Conservation (phyloP, 2,888 invertebrate genomes). For the Geotrupes spiniger region DNA sequence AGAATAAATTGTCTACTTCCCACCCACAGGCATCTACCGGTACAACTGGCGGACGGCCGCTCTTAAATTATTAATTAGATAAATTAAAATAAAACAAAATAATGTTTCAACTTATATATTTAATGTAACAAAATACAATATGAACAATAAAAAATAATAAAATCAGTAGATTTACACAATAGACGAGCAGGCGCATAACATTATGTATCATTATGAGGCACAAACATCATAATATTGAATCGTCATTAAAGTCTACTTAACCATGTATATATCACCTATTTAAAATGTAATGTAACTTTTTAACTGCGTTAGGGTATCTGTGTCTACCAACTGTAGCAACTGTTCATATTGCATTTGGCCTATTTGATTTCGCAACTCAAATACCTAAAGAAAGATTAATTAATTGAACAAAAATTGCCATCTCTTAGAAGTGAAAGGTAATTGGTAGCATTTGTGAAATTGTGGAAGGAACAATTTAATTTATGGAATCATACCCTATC, state of each 20-base stretch:
- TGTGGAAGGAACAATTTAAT: too few species aligned
- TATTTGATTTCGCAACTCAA: conserved; percentile 68
- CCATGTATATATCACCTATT: conserved; percentile 21
- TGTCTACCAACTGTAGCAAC: conserved; percentile 69
- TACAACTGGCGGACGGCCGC: too few species aligned
- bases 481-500: too few species aligned
- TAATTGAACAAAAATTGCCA: too few species aligned
- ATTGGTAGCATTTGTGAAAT: too few species aligned
- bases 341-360: conserved; percentile 74
- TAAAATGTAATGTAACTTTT: conserved; percentile 58
- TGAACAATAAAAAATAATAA: conserved; percentile 19
- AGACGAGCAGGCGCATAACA: conserved; percentile 15
- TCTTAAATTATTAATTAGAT: too few species aligned
- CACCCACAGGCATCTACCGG: too few species aligned
- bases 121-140: conserved; percentile 19
- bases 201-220: conserved; percentile 19
- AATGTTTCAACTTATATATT: conserved; percentile 17
- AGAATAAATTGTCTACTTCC: too few species aligned
- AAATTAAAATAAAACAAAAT: neutral
- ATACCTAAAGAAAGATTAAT: conserved; percentile 61
- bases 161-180: conserved; percentile 17
- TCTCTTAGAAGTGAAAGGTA: too few species aligned
- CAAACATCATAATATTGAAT: conserved; percentile 19
- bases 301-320: conserved; percentile 69
- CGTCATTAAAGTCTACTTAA: conserved; percentile 7